These are phyloP conservation scores for Todus mexicanus DNA, from an alignment of 2,797 vertebrate species.

Conservation along the genomic window DNA sequence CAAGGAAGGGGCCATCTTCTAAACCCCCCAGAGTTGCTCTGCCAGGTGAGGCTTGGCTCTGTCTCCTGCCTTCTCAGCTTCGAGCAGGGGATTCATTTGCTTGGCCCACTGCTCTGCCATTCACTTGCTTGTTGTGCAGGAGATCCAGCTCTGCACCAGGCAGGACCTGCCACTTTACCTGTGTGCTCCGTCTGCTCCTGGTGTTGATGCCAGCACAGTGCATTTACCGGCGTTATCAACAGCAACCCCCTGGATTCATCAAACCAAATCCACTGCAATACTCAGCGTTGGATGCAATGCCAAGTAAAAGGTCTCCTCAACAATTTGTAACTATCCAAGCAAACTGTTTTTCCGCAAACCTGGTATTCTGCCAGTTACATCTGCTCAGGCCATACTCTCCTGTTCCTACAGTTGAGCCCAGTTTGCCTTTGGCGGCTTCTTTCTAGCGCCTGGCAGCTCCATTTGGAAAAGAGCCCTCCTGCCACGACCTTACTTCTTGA, in stretches of 20 bases:
- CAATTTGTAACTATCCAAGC: not conserved
- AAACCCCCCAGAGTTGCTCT: not conserved
- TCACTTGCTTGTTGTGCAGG: not conserved
- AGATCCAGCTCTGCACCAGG: not conserved
- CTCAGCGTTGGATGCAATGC: not conserved
- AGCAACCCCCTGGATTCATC: not conserved
- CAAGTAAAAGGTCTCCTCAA: not conserved
- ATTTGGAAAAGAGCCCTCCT: not conserved
- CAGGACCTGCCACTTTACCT: not conserved
- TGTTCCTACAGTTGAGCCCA: not conserved
- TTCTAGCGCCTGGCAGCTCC: not conserved
- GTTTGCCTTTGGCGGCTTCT: not conserved
- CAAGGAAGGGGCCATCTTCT: not conserved
- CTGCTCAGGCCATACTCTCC: not conserved
- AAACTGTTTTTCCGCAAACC: not conserved
- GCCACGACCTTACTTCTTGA: not conserved
- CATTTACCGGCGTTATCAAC: not conserved
- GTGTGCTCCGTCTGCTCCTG: not conserved
- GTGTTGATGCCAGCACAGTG: not conserved
- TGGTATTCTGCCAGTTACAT: not conserved
- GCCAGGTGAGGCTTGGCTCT: not conserved
- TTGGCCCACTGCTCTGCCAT: not conserved
- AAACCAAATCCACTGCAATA: not conserved
- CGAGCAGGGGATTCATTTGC: not conserved
- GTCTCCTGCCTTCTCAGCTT: not conserved